Conservation (phyloP, 1,140 invertebrate genomes). For the Orussus abietinus region DNA sequence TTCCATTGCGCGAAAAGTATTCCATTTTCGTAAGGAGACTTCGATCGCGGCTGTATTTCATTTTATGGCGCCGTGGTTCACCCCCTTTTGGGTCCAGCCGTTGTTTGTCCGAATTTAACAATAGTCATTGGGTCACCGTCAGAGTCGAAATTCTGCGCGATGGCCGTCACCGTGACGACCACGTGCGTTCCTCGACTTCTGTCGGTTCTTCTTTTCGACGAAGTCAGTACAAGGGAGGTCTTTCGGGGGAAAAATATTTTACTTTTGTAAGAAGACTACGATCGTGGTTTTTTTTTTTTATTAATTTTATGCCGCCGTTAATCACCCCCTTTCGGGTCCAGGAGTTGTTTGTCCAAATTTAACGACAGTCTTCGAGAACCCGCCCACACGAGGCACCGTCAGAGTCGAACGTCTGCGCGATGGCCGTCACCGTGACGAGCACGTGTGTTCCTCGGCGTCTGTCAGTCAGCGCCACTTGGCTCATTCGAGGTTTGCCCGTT, state of each 20-base stretch:
- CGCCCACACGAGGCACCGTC: slow-evolving; percentile 39
- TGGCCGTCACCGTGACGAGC: slow-evolving; percentile 52
- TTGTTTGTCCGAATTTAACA: slow-evolving; percentile 36
- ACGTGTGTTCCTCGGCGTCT: slow-evolving; percentile 48
- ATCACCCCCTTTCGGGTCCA: slow-evolving; percentile 14
- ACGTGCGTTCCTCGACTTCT: slow-evolving; percentile 38
- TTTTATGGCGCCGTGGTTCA: slow-evolving; percentile 5
- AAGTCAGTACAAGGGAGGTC: too few species aligned
- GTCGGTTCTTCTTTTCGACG: too few species aligned
- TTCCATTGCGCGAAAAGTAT: too few species aligned
- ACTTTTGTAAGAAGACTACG: background rate
- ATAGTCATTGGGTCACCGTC: slow-evolving; percentile 33
- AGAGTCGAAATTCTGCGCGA: slow-evolving; percentile 42
- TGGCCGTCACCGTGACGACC: slow-evolving; percentile 52
- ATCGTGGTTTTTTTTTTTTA: slow-evolving; percentile 1
- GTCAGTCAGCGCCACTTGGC: slow-evolving; percentile 35
- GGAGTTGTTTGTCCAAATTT: too few species aligned
- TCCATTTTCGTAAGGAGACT: background rate
- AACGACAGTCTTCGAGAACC: slow-evolving; percentile 46
- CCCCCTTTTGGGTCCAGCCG: slow-evolving; percentile 14
- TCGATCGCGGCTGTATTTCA: background rate
- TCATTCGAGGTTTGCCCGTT: slow-evolving; percentile 26
- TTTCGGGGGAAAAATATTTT: too few species aligned
- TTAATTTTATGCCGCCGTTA: slow-evolving; percentile 3
- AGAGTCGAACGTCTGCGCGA: slow-evolving; percentile 42